Base-by-base conservation (phyloP, 2,113 vertebrate genomes). In the Oryzias javanicus region DNA sequence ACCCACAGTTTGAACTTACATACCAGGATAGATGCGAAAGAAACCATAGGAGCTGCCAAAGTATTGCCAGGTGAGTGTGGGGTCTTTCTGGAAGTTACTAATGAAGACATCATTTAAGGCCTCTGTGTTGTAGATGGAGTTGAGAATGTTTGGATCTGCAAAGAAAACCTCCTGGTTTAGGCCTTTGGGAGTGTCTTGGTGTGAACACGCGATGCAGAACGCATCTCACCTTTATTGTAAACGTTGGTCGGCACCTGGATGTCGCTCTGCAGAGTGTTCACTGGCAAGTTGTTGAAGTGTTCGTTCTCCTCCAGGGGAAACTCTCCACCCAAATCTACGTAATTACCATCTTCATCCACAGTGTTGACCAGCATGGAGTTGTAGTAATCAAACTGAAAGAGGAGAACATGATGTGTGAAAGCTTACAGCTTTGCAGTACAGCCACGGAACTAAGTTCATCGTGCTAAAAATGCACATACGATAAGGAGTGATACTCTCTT, bases 161-260 rank as follows among this genome's bases (percentile, higher is more conserved):
- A 14, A 64, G 7, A 52, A 13, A 6, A 49, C 14, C 25, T 3
- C 4, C 3, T 5, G 42, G 64, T 2, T 41, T 19, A 41, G 47
- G 19, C 17, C 10, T 15, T n/a, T 29, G 20, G 18, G 12, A 47
- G 6, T 25, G 18, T 14, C 5, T 14, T 6, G 22, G 29, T 27
- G 14, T 16, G 14, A 35, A 53, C 5, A 10, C 49, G 0, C 29
- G 27, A 3, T 10, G 5, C 7, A 19, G 5, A 49, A 25, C n/a
- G 22, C 27, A 10, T 24, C 61, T 60, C 78, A 98, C 97, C 97
- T 97, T 94, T 96, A 90, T 98, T 98, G 89, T 97, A 98, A 78
- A 99, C 96, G 0, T 98, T 98, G 61, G 97, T 98, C 51, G 97
- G 97, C 41, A 99, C 75, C 86, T 98, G 97, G 76, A 98, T 94